Evolutionary conservation across 2,113 vertebrate species (phyloP).

Genomic region (Sceloporus tristichus): DNA sequence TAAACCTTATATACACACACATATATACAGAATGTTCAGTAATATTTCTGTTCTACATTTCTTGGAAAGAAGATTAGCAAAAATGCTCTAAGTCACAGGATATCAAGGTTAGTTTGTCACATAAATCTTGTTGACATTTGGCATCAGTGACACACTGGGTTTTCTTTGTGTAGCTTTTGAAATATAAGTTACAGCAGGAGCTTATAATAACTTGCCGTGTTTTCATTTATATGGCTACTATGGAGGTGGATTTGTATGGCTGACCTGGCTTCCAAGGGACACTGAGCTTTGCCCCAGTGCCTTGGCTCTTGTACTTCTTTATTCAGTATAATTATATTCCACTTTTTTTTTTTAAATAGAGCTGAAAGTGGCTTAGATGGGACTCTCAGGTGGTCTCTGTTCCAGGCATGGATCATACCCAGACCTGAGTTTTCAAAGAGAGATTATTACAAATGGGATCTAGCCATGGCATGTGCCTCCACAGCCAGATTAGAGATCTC

Average conservation of each 20-base stretch:
- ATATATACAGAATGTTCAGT: conserved; percentile 34
- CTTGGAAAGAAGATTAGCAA: conserved; percentile 11
- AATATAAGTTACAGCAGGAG: conserved; percentile 64
- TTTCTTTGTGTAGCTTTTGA: conserved; percentile 57
- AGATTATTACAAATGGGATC: no score
- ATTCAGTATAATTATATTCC: background rate
- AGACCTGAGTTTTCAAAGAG: background rate
- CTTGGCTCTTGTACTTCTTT: background rate
- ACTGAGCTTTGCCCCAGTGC: background rate
- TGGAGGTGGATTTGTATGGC: background rate
- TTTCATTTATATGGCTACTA: conserved; percentile 58
- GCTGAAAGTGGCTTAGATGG: background rate
- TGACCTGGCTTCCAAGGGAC: background rate
- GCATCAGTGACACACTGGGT: conserved; percentile 53
- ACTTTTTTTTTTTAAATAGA: background rate
- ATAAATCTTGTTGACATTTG: conserved; percentile 66
- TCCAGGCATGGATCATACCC: no score
- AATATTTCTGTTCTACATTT: conserved; percentile 63
- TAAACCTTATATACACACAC: background rate
- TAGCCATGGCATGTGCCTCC: no score
- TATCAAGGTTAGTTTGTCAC: conserved; percentile 53
- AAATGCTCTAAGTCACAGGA: conserved; percentile 68
- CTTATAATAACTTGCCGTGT: conserved; percentile 51
- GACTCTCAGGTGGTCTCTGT: background rate
- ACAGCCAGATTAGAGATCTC: no score